Evolutionary conservation across 2,888 invertebrate genomes (phyloP), one percentile per base, ranked within the genome.

Genomic region (Brenthis daphne): DNA sequence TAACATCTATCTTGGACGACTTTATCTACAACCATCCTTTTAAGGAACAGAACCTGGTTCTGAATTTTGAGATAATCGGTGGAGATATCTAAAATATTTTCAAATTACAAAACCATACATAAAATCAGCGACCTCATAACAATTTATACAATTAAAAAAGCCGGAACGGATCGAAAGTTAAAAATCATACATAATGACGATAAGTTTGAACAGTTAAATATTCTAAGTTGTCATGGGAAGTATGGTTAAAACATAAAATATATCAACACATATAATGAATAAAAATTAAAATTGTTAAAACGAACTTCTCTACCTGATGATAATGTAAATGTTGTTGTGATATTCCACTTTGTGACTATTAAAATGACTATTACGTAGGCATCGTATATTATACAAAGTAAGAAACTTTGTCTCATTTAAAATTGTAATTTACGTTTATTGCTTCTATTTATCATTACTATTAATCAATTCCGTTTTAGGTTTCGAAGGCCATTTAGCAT

Each of bases 61-160:
- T 85, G 85, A 85, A 85, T 88, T 88, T 88, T 80, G 84, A 88
- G 76, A 75, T 84, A 87, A 86, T 92, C 92, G 92, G 92, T 92
- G 92, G 92, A 91, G 79, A 85, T 80, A 83, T 82, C 85, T 82
- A 79, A 67, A 72, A 74, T 70, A 75, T 68, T 71, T 64, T 55
- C 70, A 70, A 51, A 65, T 66, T 55, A 70, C 65, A 56, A 65
- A 60, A 60, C 60, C 53, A 43, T 54, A 64, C 50, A 57, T 24
- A 64, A 70, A 68, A 66, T 61, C 68, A 66, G 66, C 68, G 64
- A 54, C 68, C 60, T 43, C 11, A 43, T 43, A 43, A 43, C 37
- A 43, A 43, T 43, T 43, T 43, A 43, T 43, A 43, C 37, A 16
- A 33, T 53, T 43, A 60, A 24, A 64, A 70, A 70, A 69, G 65